These are phyloP conservation scores for Acanthaster planci DNA, from an alignment of 35 echinoderm and acorn worm species.

Conservation along the genomic window DNA sequence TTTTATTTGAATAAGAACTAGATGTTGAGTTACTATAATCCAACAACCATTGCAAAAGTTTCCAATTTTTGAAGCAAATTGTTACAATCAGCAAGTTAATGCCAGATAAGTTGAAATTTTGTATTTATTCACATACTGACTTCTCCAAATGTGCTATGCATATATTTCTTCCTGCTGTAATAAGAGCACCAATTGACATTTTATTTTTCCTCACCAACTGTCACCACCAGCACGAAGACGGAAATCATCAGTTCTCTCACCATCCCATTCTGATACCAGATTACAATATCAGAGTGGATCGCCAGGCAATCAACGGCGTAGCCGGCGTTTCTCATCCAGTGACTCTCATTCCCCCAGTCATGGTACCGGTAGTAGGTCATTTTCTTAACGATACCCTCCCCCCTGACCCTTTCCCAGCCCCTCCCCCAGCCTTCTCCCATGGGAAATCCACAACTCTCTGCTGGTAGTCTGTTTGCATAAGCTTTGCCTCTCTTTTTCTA, in stretches of 20 bases:
- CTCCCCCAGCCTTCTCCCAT: background rate
- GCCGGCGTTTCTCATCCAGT: slow-evolving; percentile 4
- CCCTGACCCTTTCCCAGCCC: background rate
- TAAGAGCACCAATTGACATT: too few relatives aligned
- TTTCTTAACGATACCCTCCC: background rate
- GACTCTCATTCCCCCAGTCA: slow-evolving; percentile 7
- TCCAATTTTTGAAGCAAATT: too few relatives aligned
- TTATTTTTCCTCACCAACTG: background rate
- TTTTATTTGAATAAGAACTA: too few relatives aligned
- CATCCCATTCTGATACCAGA: slow-evolving; percentile 15
- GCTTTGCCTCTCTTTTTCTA: background rate
- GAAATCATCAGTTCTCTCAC: background rate
- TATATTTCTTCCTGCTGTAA: too few relatives aligned
- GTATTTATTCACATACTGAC: too few relatives aligned
- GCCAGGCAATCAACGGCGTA: background rate
- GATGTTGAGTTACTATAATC: too few relatives aligned
- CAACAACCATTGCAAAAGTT: too few relatives aligned
- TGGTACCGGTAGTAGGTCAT: slow-evolving; percentile 11
- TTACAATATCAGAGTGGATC: background rate
- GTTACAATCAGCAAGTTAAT: too few relatives aligned
- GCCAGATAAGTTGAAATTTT: too few relatives aligned
- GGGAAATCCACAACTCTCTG: background rate
- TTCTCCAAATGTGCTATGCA: too few relatives aligned
- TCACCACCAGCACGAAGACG: background rate
- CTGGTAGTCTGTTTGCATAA: background rate